Evolutionary conservation across 1,140 invertebrate species (phyloP).

Genomic region (Araneus ventricosus): DNA sequence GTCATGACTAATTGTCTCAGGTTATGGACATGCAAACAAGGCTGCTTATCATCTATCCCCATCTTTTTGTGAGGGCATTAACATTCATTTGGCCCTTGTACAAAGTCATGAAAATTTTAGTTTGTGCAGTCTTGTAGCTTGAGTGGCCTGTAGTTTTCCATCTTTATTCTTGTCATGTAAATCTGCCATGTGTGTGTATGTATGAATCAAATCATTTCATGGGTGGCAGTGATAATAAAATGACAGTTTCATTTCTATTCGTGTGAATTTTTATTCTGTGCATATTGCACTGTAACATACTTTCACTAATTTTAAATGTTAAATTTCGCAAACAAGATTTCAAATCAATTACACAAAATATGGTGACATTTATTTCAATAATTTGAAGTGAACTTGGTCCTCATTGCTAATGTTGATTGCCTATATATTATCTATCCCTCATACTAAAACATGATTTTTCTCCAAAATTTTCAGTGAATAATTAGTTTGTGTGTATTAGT

Average conservation of each 20-base stretch:
- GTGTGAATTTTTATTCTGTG: neutral
- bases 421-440: too few relatives aligned
- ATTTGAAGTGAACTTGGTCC: too few relatives aligned
- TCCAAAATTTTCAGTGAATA: too few relatives aligned
- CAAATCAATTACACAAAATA: too few relatives aligned
- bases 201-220: slow-evolving; percentile 65
- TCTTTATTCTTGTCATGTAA: slow-evolving; percentile 67
- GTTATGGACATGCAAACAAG: slow-evolving; percentile 68
- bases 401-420: too few relatives aligned
- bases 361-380: too few relatives aligned
- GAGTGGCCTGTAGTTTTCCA: slow-evolving; percentile 68
- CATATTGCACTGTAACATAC: too few relatives aligned
- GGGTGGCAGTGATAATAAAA: slow-evolving; percentile 71
- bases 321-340: too few relatives aligned
- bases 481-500: too few relatives aligned
- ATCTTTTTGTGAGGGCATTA: slow-evolving; percentile 52
- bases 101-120: slow-evolving; percentile 64
- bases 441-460: too few relatives aligned
- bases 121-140: slow-evolving; percentile 60
- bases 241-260: slow-evolving; percentile 67
- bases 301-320: too few relatives aligned
- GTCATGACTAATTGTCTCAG: slow-evolving; percentile 67
- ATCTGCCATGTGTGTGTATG: slow-evolving; percentile 62
- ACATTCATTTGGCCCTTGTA: slow-evolving; percentile 62
- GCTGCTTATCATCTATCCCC: slow-evolving; percentile 57